Evolutionary conservation across 2,888 invertebrate species (phyloP), one percentile per base, ranked within the genome.

Genomic region (Agrochola lychnidis): DNA sequence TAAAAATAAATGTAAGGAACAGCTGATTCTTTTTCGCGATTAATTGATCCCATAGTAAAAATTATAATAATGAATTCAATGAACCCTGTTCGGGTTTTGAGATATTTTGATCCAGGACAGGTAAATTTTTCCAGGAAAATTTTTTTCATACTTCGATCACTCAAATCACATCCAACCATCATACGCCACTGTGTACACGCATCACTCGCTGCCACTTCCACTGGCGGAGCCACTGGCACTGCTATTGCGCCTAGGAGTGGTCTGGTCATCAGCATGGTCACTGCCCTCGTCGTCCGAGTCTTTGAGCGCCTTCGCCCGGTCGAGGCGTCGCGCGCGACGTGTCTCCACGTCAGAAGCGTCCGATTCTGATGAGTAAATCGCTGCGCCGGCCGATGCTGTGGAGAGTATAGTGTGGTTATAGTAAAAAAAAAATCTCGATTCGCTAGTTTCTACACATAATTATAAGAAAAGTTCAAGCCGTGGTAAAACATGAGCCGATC

Each of bases 301-400:
- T 89, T 98, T 98, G 51, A 99, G 96, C 0, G 98, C 98, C 92
- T 98, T 98, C 4, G 98, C 97, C 90, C 98, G 98, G 91, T 98
- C 98, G 48, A 97, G 95, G 71, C 98, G 98, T 74, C 98, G 97
- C 45, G 97, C 97, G 76, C 98, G 97, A 1, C 97, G 96, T 0
- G 98, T 97, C 89, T 99, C 99, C 84, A 98, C 97, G 90, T 98
- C 98, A 0, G 98, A 98, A 1, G 98, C 98, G 81, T 98, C 98
- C 45, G 98, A 99, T 88, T 99, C 99, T 0, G 99, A 98, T 0
- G 99, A 99, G 95, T 99, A 99, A 90, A 99, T 99, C 14, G 98
- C 97, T 0, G 97, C 97, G 78, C 96, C 97, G 82, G 94, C 95
- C 89, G 95, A 95, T 80, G 96, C 96, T 96, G 91, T 1, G n/a